Evolutionary conservation across 2,888 invertebrate genomes (phyloP).

Genomic region (Pachycephus smyrnensis): DNA sequence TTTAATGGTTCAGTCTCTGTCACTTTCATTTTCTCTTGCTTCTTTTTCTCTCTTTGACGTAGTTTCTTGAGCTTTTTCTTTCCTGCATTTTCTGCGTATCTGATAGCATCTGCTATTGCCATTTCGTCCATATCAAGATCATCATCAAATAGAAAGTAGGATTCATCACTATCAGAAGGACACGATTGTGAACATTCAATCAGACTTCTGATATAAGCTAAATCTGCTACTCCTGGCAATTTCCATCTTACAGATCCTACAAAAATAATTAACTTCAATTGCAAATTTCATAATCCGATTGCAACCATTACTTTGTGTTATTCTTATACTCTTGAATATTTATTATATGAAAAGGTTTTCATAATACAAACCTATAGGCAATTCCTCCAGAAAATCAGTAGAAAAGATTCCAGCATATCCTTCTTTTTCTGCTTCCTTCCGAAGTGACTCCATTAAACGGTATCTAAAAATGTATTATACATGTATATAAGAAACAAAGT

Average conservation of each 20-base stretch:
- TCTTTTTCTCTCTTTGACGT: conserved; percentile 24
- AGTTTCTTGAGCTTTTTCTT: conserved; percentile 30
- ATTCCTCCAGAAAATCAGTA: neutral
- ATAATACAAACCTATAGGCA: neutral
- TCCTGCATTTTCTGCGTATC: conserved; percentile 11
- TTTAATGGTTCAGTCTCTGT: neutral
- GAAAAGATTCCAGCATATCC: neutral
- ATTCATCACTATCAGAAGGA: neutral
- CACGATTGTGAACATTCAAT: neutral
- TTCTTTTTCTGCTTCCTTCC: neutral
- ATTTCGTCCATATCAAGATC: neutral
- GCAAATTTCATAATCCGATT: neutral
- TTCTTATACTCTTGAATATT: neutral
- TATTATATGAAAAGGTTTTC: neutral
- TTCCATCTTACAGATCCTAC: neutral
- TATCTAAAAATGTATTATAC: neutral
- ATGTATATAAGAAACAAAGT: neutral
- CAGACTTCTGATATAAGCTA: neutral
- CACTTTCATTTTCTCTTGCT: conserved; percentile 9
- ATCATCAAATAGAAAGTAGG: neutral
- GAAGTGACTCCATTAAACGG: neutral
- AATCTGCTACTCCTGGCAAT: neutral
- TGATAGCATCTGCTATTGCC: neutral
- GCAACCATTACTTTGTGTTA: neutral
- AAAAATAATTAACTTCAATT: neutral